phyloP scores from a whole-genome alignment of 1,140 invertebrate genomes.

The Holcopasites calliopsidis region DNA sequence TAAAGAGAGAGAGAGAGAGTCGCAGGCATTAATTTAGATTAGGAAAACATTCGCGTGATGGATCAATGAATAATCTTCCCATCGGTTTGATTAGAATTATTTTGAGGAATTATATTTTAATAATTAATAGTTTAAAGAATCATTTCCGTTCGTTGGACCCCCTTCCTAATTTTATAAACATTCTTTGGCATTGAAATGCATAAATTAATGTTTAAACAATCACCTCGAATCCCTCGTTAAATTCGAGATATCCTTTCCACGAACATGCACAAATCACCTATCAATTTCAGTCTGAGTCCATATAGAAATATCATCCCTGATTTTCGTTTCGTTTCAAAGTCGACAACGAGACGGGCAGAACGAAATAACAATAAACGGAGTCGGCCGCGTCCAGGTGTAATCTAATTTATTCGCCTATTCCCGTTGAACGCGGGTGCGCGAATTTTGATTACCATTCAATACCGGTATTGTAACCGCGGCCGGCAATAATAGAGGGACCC shows the following conservation, averaged over 20 bases:
- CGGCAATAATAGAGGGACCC: slow-evolving; percentile 22
- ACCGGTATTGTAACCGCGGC: slow-evolving; percentile 13
- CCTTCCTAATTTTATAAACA: too few species aligned
- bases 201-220: neutral
- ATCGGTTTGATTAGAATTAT: too few species aligned
- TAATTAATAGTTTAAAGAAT: too few species aligned
- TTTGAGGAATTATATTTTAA: too few species aligned
- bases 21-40: neutral
- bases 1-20: neutral
- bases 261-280: neutral
- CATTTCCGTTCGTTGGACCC: too few species aligned
- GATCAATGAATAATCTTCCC: neutral
- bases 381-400: neutral
- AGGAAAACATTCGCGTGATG: neutral
- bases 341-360: too few species aligned
- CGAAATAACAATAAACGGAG: neutral
- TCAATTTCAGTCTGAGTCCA: neutral
- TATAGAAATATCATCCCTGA: neutral
- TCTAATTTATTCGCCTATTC: slow-evolving; percentile 9
- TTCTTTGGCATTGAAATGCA: too few species aligned
- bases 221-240: neutral
- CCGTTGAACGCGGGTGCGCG: neutral
- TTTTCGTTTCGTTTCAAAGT: neutral
- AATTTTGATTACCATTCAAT: slow-evolving; percentile 32
- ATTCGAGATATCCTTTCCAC: neutral